Evolutionary conservation across 2,888 invertebrate genomes (phyloP).

Genomic region (Oasisia sp.): DNA sequence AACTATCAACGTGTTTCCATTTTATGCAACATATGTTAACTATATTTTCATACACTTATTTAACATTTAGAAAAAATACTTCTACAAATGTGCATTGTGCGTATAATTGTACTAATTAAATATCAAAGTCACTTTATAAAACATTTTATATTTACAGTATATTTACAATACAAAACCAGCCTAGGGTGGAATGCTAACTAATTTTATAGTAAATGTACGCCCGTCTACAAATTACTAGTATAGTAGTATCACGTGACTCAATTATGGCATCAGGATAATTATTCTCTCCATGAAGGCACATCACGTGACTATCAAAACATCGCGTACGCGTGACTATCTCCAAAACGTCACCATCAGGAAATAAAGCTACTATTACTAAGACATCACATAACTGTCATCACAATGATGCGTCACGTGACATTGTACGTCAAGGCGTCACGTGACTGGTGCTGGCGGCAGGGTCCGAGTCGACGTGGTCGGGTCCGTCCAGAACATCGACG

Average conservation of each 20-base stretch:
- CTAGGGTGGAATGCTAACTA: neutral
- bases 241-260: too few species aligned
- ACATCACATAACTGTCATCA: neutral
- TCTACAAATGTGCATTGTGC: neutral
- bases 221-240: neutral
- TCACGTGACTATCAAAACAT: neutral
- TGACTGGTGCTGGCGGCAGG: neutral
- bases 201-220: neutral
- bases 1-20: neutral
- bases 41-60: neutral
- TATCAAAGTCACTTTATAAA: neutral
- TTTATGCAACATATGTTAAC: neutral
- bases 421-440: neutral
- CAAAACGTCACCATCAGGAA: too few species aligned
- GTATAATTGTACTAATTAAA: too few species aligned
- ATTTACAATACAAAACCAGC: neutral
- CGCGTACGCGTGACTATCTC: neutral
- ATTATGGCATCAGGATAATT: too few species aligned
- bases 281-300: neutral
- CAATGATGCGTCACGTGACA: neutral
- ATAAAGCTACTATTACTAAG: neutral
- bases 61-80: neutral
- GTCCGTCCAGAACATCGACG: conserved; percentile 32
- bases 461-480: neutral
- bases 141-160: neutral